A percentile compares a stretch with the other conserved stretches of the same genome.
Evolutionary conservation across 2,113 vertebrate genomes (phyloP).

Genomic region (Taxidea taxus): DNA sequence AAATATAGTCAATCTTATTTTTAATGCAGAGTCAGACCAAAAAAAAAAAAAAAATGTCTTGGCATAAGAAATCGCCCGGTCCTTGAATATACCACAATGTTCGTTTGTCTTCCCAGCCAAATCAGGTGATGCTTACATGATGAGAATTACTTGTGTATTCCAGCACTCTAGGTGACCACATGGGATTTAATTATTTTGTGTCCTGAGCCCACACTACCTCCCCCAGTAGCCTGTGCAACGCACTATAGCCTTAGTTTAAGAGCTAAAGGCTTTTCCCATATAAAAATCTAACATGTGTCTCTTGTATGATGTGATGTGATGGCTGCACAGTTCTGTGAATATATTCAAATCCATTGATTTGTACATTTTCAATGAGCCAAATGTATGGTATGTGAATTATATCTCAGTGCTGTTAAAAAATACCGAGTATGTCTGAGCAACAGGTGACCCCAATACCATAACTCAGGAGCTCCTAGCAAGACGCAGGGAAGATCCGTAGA

Average conservation of each 20-base stretch:
- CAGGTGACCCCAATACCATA: background rate
- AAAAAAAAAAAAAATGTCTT: constrained; percentile 45
- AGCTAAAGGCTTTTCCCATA: background rate
- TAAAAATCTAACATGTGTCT: background rate
- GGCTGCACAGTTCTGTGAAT: background rate
- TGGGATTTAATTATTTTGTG: background rate
- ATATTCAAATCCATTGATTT: background rate
- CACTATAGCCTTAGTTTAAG: background rate
- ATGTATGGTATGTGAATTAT: background rate
- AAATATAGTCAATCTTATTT: constrained; percentile 76
- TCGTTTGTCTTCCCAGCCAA: constrained; percentile 14
- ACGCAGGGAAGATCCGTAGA: background rate
- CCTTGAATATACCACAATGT: constrained; percentile 17
- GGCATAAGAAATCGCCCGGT: constrained; percentile 45
- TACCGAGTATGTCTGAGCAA: background rate
- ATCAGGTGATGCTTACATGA: background rate
- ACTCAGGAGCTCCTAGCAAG: background rate
- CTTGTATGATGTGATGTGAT: too few relatives aligned
- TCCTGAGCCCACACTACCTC: background rate
- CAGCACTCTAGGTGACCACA: background rate
- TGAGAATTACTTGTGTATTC: background rate
- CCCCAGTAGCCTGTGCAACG: background rate
- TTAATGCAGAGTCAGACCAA: constrained; percentile 45
- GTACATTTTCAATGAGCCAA: background rate
- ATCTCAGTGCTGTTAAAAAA: background rate